phyloP scores from a whole-genome alignment of 1,140 invertebrate genomes.

The Nasonia giraulti region DNA sequence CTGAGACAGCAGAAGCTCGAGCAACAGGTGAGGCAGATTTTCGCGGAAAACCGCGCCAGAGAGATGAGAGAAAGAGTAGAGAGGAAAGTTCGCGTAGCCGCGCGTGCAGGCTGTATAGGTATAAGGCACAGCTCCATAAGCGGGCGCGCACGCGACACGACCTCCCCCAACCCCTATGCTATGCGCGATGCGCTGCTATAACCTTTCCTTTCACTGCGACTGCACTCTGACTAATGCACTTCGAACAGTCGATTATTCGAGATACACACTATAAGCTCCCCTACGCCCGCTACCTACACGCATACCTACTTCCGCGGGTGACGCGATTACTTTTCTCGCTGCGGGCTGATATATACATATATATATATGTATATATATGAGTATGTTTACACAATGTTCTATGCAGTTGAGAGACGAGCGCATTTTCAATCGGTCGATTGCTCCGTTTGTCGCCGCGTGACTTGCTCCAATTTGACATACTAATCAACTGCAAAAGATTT shows the following conservation, averaged over 20 bases:
- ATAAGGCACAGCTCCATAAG: no score
- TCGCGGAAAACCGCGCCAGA: neutral
- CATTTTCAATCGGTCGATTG: no score
- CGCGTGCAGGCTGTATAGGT: neutral
- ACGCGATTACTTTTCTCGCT: neutral
- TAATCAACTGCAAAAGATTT: no score
- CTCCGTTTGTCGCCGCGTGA: no score
- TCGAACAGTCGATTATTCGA: conserved; percentile 8
- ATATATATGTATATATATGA: no score
- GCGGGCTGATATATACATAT: no score
- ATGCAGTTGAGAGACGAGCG: no score
- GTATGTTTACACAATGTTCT: no score
- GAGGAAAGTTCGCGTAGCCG: neutral
- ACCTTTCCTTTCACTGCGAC: conserved; percentile 33
- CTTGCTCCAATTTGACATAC: no score
- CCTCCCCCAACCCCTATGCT: conserved; percentile 3
- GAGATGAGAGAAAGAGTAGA: neutral
- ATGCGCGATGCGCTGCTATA: neutral
- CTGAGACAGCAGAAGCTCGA: conserved; percentile 84
- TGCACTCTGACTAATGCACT: neutral
- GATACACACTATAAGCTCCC: no score
- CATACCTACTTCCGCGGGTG: no score
- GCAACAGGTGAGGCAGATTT: conserved; percentile 78
- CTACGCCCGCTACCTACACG: no score
- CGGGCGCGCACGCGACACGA: conserved; percentile 31